phyloP scores from a whole-genome alignment of 2,113 vertebrate species.

The Oncorhynchus clarkii region DNA sequence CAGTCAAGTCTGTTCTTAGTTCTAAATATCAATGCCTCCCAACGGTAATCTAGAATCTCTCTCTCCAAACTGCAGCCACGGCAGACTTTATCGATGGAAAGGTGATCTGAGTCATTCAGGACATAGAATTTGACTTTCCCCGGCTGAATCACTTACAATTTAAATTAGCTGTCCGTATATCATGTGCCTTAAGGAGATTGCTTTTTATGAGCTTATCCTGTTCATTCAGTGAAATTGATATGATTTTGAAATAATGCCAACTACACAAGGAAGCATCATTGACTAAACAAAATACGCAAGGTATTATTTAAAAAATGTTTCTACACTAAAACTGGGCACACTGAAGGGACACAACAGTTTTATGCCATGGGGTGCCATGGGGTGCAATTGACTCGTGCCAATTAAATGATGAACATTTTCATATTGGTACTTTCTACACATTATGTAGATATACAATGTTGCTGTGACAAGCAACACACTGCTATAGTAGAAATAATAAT shows the following conservation, averaged over 20 bases:
- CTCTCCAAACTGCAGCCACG: slow-evolving; percentile 33
- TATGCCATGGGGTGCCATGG: no score
- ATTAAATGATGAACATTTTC: no score
- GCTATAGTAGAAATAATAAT: not conserved
- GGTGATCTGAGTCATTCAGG: slow-evolving; percentile 50
- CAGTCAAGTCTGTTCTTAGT: no score
- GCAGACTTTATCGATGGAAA: slow-evolving; percentile 60
- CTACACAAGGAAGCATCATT: not conserved
- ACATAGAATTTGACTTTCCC: slow-evolving; percentile 42
- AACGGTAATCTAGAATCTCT: slow-evolving; percentile 64
- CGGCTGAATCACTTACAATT: slow-evolving; percentile 23
- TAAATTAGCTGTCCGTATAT: slow-evolving; percentile 35
- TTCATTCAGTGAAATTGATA: not conserved
- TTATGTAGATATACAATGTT: not conserved
- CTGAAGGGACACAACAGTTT: not conserved
- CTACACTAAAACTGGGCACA: not conserved
- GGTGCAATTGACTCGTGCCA: no score
- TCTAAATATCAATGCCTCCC: slow-evolving; percentile 52
- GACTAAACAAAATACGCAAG: not conserved
- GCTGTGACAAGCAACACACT: not conserved
- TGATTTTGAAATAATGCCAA: not conserved
- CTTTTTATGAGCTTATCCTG: slow-evolving; percentile 22
- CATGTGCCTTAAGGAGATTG: slow-evolving; percentile 32
- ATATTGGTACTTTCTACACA: no score
- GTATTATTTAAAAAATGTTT: not conserved